Base-by-base conservation (phyloP, 1,140 invertebrate species). In the Macrotrachela quadricornifera region DNA sequence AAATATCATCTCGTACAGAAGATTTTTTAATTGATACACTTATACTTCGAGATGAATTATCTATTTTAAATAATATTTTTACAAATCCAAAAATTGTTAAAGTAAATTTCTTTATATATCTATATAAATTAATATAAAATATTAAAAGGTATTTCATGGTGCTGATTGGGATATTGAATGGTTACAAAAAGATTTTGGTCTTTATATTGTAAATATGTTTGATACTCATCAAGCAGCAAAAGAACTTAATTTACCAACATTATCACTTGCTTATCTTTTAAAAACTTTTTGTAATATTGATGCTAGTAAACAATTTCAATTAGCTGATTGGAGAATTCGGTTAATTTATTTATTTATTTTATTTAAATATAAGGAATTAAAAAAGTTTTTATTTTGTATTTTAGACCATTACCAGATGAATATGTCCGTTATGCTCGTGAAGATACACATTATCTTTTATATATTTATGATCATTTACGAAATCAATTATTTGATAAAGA, bases 141-240 rank as follows among this genome's bases (percentile, higher is more conserved):
- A 30, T 8, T 4, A 30, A 30, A 2, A 30, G 21, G 21, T 30
- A 2, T 82, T 97, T 60, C 92, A 97, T 65, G 91, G 91, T 42
- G 82, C 84, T 0, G 79, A 87, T 53, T 73, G 63, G 44, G 92
- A 99, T 66, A 76, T 97, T 38, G 68, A 79, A 17, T 97, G 92
- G 92, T 70, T 99, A 17, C 92, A 97, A 66, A 75, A 85, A 46
- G 92, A 99, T 73, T 79, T 96, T 51, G 83, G 85, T 0, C 59
- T 97, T 0, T 97, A 97, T 64, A 66, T 97, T 15, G 87, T 97
- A 0, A 92, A 94, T 61, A 80, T 97, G 78, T 95, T 97, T 68
- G 92, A 99, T 64, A 97, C 91, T 0, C 77, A 85, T 64, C 78
- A 83, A 61, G 90, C 88, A 0, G 79, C 85, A 0, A 77, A 80